Evolutionary conservation across 2,113 vertebrate genomes (phyloP), one percentile per base, ranked within the genome.

Genomic region (Channa argus): DNA sequence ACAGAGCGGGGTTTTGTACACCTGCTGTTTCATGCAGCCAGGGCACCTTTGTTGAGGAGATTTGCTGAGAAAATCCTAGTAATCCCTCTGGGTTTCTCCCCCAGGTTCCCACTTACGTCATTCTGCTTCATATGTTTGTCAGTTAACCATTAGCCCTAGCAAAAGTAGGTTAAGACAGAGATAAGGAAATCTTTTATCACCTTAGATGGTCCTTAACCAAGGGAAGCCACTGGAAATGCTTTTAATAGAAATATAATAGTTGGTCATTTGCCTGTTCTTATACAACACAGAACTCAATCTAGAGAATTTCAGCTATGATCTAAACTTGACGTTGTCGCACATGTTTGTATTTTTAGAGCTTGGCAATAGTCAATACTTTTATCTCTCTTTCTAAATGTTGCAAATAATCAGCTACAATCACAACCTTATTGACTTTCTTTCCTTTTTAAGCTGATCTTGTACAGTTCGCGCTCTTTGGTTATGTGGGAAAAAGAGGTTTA

Each of bases 1-100:
- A 63, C 60, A 74, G 71, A 69, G 68, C 69, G 9, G 2, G 43
- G 77, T 24, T 51, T 54, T 79, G 80, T 82, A 79, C 79, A 72
- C 81, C 81, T 79, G 73, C 65, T 56, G 78, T 81, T 81, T 88
- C 76, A 75, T 65, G 72, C 78, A 70, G 74, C 56, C 66, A 63
- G 71, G 73, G 71, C 82, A 80, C 74, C 80, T 92, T 86, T 93
- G 84, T 90, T 80, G 85, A 89, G 61, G 73, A 89, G 86, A 89
- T 92, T 92, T 92, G 77, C 86, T 87, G 41, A 91, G 87, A 86
- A 92, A 92, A 93, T 89, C 90, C 87, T 6, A 68, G 58, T 90
- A 91, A 90, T 90, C 90, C 88, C 77, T 56, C 61, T 71, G 65
- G 77, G 85, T 91, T 83, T 86, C 82, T 91, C 81, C 79, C 66